phyloP scores from a whole-genome alignment of 2,113 vertebrate species.

The Oceanodroma tethys region DNA sequence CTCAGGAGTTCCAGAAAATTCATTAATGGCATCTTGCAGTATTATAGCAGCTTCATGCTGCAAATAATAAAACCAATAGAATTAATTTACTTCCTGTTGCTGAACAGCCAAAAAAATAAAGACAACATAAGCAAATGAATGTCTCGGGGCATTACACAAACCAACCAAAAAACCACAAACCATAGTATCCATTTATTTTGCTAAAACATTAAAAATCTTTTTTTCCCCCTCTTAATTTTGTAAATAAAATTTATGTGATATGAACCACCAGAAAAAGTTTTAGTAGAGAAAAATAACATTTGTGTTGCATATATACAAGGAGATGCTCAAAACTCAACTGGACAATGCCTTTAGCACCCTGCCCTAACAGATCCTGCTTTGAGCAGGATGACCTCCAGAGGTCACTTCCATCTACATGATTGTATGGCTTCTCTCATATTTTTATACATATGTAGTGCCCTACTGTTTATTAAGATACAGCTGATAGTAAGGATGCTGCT shows the following conservation, averaged over 20 bases:
- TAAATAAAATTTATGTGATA: not conserved
- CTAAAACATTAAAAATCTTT: not conserved
- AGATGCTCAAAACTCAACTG: not conserved
- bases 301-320: not conserved
- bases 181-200: not conserved
- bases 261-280: not conserved
- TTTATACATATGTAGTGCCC: accelerated
- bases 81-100: not conserved
- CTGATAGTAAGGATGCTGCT: not conserved
- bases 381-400: not conserved
- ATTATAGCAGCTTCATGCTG: constrained; percentile 95
- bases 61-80: constrained; percentile 3
- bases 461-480: not conserved
- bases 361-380: not conserved
- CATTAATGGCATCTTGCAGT: constrained; percentile 94
- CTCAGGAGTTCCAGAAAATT: constrained; percentile 92
- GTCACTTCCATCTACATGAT: accelerated
- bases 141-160: not conserved
- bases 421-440: not conserved
- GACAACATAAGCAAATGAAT: not conserved
- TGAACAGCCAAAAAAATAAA: not conserved
- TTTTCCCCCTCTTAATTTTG: not conserved
- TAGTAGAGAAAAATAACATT: not conserved
- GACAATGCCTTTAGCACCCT: not conserved
- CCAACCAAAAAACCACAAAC: not conserved